Conservation (phyloP, 2,888 invertebrate genomes). For the Noctua pronuba region DNA sequence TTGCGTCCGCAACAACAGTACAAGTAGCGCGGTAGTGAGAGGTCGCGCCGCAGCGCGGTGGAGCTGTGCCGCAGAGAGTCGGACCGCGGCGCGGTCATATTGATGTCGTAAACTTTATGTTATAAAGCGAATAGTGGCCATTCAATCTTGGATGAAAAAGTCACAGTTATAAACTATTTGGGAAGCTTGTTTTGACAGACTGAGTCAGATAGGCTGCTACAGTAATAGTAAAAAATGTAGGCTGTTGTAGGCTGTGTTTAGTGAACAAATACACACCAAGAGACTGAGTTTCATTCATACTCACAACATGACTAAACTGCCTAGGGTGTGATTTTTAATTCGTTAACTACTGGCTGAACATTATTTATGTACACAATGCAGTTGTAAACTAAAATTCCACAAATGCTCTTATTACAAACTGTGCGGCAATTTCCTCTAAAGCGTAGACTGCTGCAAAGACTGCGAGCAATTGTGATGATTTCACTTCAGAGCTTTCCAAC, state of each 20-base stretch:
- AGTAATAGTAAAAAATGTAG: background rate
- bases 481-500: slow-evolving; percentile 1
- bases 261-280: background rate
- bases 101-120: background rate
- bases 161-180: background rate
- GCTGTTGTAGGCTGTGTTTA: background rate
- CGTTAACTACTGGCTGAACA: background rate
- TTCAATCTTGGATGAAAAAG: background rate
- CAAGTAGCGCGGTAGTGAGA: background rate
- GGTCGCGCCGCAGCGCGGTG: background rate
- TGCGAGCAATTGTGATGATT: slow-evolving; percentile 15
- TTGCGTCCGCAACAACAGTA: background rate
- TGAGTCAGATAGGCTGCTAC: background rate
- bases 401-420: background rate
- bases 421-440: background rate
- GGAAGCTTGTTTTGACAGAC: background rate
- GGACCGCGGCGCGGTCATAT: background rate
- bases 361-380: background rate
- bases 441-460: background rate
- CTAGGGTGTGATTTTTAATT: background rate
- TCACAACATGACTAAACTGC: background rate
- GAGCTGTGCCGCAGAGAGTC: background rate
- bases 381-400: background rate
- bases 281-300: background rate
- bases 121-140: background rate